Conservation (phyloP, 2,888 invertebrate genomes). For the Gari tellinella region DNA sequence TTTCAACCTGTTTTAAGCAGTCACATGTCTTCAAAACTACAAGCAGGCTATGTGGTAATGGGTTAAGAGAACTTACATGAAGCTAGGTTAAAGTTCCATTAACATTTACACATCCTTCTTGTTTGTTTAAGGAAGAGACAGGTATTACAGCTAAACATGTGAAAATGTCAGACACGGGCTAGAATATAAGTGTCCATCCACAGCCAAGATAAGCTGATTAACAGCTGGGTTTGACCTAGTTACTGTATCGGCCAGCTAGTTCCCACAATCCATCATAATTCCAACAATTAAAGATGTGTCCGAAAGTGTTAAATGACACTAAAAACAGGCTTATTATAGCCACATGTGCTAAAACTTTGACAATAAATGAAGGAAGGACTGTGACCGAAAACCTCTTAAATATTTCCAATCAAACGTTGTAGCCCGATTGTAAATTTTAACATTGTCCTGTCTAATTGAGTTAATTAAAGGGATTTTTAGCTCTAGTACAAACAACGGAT, state of each 20-base stretch:
- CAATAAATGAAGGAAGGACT: too few species aligned
- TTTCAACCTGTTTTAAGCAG: too few species aligned
- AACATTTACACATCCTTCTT: too few species aligned
- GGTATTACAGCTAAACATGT: too few species aligned
- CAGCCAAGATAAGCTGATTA: conserved; percentile 1
- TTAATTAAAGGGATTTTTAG: conserved; percentile 49
- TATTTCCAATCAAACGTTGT: neutral
- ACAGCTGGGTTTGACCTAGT: conserved; percentile 1
- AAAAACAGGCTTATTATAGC: conserved; percentile 6
- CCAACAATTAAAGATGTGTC: conserved; percentile 5
- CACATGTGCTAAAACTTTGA: conserved; percentile 2
- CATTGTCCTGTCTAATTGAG: conserved; percentile 34
- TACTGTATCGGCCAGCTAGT: neutral
- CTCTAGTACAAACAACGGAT: conserved; percentile 31
- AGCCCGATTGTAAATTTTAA: conserved; percentile 11
- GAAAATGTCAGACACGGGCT: too few species aligned
- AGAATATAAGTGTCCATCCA: conserved; percentile 1
- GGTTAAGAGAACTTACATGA: too few species aligned
- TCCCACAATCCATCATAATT: conserved; percentile 3
- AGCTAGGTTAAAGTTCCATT: too few species aligned
- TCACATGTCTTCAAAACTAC: too few species aligned
- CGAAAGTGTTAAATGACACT: conserved; percentile 8
- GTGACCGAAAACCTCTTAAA: too few species aligned
- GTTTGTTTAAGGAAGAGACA: too few species aligned
- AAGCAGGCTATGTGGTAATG: too few species aligned